These are phyloP conservation scores for Planococcus citri DNA, from an alignment of 1,140 invertebrate species.

Conservation along the genomic window DNA sequence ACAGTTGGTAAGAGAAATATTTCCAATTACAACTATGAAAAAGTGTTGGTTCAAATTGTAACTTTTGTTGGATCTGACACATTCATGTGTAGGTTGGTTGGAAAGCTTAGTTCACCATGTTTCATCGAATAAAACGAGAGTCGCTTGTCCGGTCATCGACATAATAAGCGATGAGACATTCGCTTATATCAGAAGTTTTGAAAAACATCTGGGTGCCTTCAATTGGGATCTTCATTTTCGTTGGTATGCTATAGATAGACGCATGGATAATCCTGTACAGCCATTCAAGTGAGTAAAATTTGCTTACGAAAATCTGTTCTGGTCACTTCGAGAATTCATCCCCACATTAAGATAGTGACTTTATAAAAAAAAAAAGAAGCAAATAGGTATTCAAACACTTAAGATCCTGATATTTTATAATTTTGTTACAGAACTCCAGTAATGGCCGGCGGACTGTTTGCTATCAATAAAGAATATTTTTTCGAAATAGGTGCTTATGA, in stretches of 20 bases:
- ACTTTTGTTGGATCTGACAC: no score
- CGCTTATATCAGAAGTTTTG: constrained; percentile 76
- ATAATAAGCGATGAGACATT: constrained; percentile 90
- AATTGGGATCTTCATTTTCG: constrained; percentile 93
- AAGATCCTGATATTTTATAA: no score
- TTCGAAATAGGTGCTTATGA: constrained; percentile 85
- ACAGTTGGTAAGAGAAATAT: constrained; percentile 47
- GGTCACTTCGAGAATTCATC: no score
- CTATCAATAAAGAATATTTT: constrained; percentile 78
- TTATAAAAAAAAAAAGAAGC: no score
- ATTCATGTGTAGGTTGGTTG: constrained; percentile 67
- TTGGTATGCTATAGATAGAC: constrained; percentile 52
- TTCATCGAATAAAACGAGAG: constrained; percentile 50
- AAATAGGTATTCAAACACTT: no score
- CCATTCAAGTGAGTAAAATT: constrained; percentile 53
- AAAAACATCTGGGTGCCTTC: constrained; percentile 91
- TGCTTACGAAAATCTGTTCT: no score
- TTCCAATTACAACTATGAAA: no score
- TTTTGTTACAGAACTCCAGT: constrained; percentile 70
- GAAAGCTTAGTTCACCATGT: constrained; percentile 72
- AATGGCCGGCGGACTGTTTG: constrained; percentile 96
- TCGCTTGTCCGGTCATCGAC: constrained; percentile 89
- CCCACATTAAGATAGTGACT: no score
- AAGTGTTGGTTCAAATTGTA: no score
- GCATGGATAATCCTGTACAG: constrained; percentile 49